Evolutionary conservation across 53 echinoderm and acorn worm genomes (phyloP), one percentile per base, ranked within the genome.

Genomic region (Zoroaster sp.): DNA sequence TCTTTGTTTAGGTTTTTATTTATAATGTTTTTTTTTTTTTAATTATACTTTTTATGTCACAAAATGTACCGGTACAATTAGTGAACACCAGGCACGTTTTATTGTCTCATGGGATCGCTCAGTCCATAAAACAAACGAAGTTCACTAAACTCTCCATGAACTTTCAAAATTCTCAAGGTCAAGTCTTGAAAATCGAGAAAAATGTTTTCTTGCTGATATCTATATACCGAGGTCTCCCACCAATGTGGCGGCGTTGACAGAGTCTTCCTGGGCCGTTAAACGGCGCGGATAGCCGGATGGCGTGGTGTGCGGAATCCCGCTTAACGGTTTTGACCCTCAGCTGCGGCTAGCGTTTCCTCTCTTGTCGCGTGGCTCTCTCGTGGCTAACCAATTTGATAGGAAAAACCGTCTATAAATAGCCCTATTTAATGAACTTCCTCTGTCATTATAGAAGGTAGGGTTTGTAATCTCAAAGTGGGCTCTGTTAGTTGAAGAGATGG

Each of bases 211-310:
- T 42, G 25, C 5, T 49, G 71, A 83, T 83, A 69, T 54, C 37
- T 38, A 17, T 40, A 10, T 0, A 20, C 71, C 7, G 69, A 45
- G 71, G 32, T 41, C 33, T 46, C 49, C n/a, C 66, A 21, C 51
- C 52, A 36, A 51, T 47, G 51, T 45, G 21, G 38, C 43, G 47
- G 71, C 37, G 85, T 33, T 85, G 85, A 85, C 71, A 70, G 85
- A 35, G 20, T 85, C 51, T 85, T 85, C 85, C 85, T 85, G 85
- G 47, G 11, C 85, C 66, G 82, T 67, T 18, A 9, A 70, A 37
- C 85, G 85, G 47, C 71, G 85, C 85, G 71, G 35, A 47, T 70
- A 8, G 85, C 69, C 70, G 46, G 70, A 18, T 85, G 34, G 44
- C 85, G 69, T 37, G 49, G 71, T 37, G 36, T 18, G 68, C 45